Percentiles rank a stretch among this genome's conserved stretches.
Evolutionary conservation across 2,797 vertebrate species (phyloP).

Genomic region (Lepidocolaptes lacrymiger): DNA sequence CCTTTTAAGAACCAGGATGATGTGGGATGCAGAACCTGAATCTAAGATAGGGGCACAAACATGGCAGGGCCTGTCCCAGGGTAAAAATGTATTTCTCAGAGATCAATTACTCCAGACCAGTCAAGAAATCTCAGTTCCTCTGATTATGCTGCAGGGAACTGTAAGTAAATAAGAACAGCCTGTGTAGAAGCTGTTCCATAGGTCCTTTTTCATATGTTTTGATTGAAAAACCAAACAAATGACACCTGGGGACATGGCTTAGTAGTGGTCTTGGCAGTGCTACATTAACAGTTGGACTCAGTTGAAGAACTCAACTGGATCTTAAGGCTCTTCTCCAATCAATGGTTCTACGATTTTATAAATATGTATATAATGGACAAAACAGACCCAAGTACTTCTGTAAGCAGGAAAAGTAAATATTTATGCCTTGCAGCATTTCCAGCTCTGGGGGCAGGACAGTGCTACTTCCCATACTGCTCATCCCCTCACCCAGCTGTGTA

Average conservation of each 20-base stretch:
- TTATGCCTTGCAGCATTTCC: neutral
- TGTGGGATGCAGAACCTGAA: neutral
- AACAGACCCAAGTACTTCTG: neutral
- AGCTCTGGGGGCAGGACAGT: neutral
- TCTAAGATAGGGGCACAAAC: neutral
- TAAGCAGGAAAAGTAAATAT: neutral
- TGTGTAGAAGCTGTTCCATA: neutral
- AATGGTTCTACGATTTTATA: neutral
- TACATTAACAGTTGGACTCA: accelerated
- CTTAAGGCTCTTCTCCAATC: neutral
- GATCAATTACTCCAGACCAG: neutral
- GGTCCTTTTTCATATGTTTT: neutral
- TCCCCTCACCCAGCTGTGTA: neutral
- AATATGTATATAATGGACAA: neutral
- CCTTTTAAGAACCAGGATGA: neutral
- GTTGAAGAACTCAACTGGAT: no score
- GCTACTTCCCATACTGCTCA: neutral
- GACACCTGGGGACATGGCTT: neutral
- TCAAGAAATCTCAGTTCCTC: neutral
- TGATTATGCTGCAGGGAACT: neutral
- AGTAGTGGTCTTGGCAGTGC: neutral
- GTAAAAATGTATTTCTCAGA: neutral
- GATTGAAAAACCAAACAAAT: neutral
- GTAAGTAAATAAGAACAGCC: neutral
- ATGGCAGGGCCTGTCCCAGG: neutral